Conservation (phyloP, 2,113 vertebrate genomes). For the Oenanthe oenanthe region DNA sequence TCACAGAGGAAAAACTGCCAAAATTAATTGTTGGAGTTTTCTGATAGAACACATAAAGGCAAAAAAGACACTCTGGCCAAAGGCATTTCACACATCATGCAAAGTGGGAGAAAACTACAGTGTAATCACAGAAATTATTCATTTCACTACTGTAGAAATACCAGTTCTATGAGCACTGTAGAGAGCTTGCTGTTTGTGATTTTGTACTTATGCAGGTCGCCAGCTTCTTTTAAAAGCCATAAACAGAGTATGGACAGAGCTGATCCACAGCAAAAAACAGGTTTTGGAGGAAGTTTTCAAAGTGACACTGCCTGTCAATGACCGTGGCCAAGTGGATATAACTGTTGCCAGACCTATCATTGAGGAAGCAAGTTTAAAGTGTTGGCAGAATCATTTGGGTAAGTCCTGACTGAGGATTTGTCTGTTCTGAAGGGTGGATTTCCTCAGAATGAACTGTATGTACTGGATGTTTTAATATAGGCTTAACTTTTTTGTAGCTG, state of each 20-base stretch:
- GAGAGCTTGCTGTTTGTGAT: background rate
- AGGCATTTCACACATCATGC: background rate
- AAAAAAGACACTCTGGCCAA: background rate
- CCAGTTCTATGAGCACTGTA: fast-evolving
- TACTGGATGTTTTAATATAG: background rate
- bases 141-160: background rate
- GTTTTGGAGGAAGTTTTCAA: conserved; percentile 95
- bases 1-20: background rate
- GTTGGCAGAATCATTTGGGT: conserved; percentile 98
- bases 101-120: background rate
- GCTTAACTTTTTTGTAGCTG: background rate
- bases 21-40: background rate
- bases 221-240: conserved; percentile 97
- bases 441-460: background rate
- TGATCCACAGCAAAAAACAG: conserved; percentile 96
- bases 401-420: conserved; percentile 33
- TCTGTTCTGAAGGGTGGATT: background rate
- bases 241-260: conserved; percentile 96
- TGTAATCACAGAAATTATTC: background rate
- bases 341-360: conserved; percentile 84
- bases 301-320: conserved; percentile 92
- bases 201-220: conserved; percentile 78
- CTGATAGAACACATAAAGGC: background rate
- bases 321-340: conserved; percentile 95
- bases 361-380: conserved; percentile 92